A percentile compares a stretch with the other conserved stretches of the same genome.
Evolutionary conservation across 2,888 invertebrate genomes (phyloP).

Genomic region (Graphium colonna): DNA sequence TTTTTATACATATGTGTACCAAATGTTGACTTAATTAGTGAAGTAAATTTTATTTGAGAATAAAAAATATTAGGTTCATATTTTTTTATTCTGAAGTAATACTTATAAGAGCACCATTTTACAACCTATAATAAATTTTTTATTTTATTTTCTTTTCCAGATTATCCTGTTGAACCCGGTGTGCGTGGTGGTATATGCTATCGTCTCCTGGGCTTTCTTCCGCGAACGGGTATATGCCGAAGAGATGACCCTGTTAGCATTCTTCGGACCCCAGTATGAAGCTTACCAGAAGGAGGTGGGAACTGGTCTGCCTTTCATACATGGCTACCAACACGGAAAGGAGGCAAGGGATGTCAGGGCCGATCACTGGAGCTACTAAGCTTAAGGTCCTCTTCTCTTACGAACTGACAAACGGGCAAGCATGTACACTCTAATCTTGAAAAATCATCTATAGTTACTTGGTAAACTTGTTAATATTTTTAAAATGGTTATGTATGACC

Average conservation of each 20-base stretch:
- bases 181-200: slow-evolving; percentile 88
- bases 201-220: slow-evolving; percentile 96
- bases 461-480: too few relatives aligned
- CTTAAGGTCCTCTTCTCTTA: not conserved
- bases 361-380: slow-evolving; percentile 44
- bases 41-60: too few relatives aligned
- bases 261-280: slow-evolving; percentile 94
- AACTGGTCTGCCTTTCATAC: slow-evolving; percentile 93
- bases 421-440: too few relatives aligned
- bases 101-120: too few relatives aligned
- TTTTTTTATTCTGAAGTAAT: too few relatives aligned
- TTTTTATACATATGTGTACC: too few relatives aligned
- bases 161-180: slow-evolving; percentile 93
- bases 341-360: slow-evolving; percentile 27
- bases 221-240: slow-evolving; percentile 91
- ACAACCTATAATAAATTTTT: too few relatives aligned
- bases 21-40: too few relatives aligned
- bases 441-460: too few relatives aligned
- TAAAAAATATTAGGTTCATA: too few relatives aligned
- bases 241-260: slow-evolving; percentile 92
- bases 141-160: slow-evolving; percentile 77
- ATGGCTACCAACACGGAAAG: slow-evolving; percentile 81
- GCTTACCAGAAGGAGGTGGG: slow-evolving; percentile 91
- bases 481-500: too few relatives aligned
- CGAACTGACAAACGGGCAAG: not conserved